These are phyloP conservation scores for Monopis laevigella DNA, from an alignment of 2,888 invertebrate species.

Conservation along the genomic window DNA sequence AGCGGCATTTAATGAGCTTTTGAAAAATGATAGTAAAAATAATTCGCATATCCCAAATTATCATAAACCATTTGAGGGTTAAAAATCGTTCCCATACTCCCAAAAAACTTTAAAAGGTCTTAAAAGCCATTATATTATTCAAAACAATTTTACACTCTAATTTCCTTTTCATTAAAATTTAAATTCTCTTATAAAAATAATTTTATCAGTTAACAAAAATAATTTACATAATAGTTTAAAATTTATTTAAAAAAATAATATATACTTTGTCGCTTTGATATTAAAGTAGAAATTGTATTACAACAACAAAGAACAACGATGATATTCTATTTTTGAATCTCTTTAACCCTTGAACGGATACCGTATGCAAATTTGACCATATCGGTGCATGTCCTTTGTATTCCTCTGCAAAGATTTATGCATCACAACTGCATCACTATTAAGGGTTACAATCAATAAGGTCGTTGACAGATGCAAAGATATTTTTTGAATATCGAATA, in stretches of 20 bases:
- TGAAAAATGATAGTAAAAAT: conserved; percentile 67
- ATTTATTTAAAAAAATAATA: background rate
- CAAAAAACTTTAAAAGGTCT: background rate
- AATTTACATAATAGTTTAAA: background rate
- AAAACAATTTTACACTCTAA: background rate
- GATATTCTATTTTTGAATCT: conserved; percentile 13
- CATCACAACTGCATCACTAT: no score
- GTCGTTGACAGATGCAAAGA: conserved; percentile 59
- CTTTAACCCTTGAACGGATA: conserved; percentile 44
- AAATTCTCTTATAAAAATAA: background rate
- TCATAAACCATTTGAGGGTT: conserved; percentile 56
- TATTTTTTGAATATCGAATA: no score
- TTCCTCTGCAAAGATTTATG: conserved; percentile 27
- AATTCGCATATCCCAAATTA: conserved; percentile 49
- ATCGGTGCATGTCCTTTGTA: conserved; percentile 19
- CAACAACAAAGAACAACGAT: conserved; percentile 10
- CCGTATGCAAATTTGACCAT: conserved; percentile 50
- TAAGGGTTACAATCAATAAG: conserved; percentile 45
- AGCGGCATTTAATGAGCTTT: conserved; percentile 58
- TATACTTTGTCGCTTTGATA: background rate
- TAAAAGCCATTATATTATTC: background rate
- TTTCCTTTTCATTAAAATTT: background rate
- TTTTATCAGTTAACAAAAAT: no score
- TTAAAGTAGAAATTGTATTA: conserved; percentile 23
- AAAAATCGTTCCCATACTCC: conserved; percentile 19